A percentile compares a stretch with the other conserved stretches of the same genome.
Evolutionary conservation across 2,113 vertebrate genomes (phyloP).

Genomic region (Calcarius ornatus): DNA sequence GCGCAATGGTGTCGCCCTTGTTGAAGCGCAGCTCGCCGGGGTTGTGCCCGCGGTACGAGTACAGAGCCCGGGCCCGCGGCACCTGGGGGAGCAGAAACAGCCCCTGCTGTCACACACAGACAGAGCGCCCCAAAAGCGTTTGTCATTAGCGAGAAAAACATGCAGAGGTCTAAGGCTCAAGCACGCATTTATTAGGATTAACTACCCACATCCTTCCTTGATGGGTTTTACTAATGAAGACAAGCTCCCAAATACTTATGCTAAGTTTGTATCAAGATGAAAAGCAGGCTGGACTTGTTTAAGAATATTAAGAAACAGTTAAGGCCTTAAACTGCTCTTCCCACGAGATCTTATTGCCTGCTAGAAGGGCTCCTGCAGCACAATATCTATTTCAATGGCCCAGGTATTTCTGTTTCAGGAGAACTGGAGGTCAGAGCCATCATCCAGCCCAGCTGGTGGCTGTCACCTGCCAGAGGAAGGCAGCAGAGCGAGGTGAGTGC

Average conservation of each 20-base stretch:
- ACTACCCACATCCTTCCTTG: slow-evolving; percentile 37
- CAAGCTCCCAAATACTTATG: neutral
- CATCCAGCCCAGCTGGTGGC: neutral
- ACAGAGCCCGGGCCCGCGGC: slow-evolving; percentile 75
- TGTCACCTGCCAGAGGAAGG: neutral
- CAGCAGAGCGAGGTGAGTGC: neutral
- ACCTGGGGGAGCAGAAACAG: slow-evolving; percentile 70
- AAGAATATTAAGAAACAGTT: slow-evolving; percentile 37
- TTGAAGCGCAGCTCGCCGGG: slow-evolving; percentile 78
- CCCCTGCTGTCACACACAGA: fast-evolving
- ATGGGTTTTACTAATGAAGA: slow-evolving; percentile 18
- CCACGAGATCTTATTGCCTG: neutral
- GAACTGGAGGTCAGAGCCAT: neutral
- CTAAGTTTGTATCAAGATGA: slow-evolving; percentile 28
- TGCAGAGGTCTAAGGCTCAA: neutral
- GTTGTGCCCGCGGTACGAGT: slow-evolving; percentile 74
- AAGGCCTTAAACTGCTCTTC: neutral
- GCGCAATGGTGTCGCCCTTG: slow-evolving; percentile 76
- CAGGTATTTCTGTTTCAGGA: neutral
- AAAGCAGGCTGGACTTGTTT: slow-evolving; percentile 36
- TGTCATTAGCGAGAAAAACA: neutral
- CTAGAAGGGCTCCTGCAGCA: neutral
- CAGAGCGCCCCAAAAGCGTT: neutral
- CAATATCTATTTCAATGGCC: neutral
- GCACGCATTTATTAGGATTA: neutral